Percentiles rank a stretch among this genome's conserved stretches.
Conservation (phyloP, 2,888 invertebrate genomes). For the Chymomyza caudatula region DNA sequence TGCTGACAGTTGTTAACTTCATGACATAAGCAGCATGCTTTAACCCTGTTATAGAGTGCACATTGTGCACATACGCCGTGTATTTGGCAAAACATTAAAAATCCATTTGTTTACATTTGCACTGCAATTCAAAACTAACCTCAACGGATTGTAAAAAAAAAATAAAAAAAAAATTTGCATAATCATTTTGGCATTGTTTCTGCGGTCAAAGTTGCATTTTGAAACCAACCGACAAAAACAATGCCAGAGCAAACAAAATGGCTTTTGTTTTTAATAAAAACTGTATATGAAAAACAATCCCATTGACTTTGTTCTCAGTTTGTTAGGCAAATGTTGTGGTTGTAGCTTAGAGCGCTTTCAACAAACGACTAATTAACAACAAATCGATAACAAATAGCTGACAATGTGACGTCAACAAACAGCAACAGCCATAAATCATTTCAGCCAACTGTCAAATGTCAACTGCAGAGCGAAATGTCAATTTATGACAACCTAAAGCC, state of each 20-base stretch:
- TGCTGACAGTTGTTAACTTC: no score
- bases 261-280: constrained; percentile 19
- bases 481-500: neutral
- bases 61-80: neutral
- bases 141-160: constrained; percentile 18
- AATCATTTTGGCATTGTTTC: constrained; percentile 45
- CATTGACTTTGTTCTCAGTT: neutral
- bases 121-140: constrained; percentile 35
- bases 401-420: constrained; percentile 32
- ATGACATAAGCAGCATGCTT: no score
- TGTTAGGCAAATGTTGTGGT: neutral
- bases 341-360: neutral
- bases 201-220: neutral
- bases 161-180: constrained; percentile 47
- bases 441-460: neutral
- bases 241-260: constrained; percentile 7
- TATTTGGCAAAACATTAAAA: neutral
- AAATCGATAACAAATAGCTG: constrained; percentile 50
- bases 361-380: constrained; percentile 43
- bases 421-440: neutral
- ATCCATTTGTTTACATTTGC: constrained; percentile 16
- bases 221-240: neutral
- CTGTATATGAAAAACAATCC: neutral
- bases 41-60: neutral
- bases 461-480: neutral